A percentile compares a stretch with the other conserved stretches of the same genome.
Evolutionary conservation across 1,140 invertebrate species (phyloP).

Genomic region (Odontomachus brunneus): DNA sequence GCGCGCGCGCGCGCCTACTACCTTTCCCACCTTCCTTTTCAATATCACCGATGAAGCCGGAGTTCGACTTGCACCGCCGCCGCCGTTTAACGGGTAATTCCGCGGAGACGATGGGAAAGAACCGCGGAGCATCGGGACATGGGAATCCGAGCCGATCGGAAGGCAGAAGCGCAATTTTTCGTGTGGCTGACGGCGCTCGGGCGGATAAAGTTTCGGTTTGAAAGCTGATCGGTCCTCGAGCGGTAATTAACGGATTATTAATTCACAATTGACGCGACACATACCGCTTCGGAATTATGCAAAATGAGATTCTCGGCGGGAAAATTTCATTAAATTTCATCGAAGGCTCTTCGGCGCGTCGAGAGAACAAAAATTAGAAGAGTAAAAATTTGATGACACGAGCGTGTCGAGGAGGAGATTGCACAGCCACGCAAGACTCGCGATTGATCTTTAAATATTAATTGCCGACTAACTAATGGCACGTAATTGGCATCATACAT

Average conservation of each 20-base stretch:
- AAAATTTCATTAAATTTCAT: background rate
- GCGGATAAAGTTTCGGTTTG: conserved; percentile 24
- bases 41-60: conserved; percentile 63
- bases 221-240: conserved; percentile 29
- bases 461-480: conserved; percentile 4
- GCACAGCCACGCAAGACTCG: background rate
- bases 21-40: conserved; percentile 63
- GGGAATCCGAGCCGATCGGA: conserved; percentile 51
- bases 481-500: background rate
- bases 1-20: conserved; percentile 4
- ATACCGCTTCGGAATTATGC: conserved; percentile 9
- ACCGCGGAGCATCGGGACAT: conserved; percentile 15
- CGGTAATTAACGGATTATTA: conserved; percentile 35
- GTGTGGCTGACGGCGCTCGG: background rate
- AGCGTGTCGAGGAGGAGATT: background rate
- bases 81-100: conserved; percentile 63
- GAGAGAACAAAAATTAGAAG: background rate
- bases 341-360: too few relatives aligned
- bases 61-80: conserved; percentile 25
- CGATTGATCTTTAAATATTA: background rate
- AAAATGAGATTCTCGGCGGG: background rate
- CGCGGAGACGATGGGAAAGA: conserved; percentile 17
- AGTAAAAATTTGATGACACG: background rate
- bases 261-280: conserved; percentile 28
- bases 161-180: conserved; percentile 16